Percentiles rank a stretch among this genome's conserved stretches.
These are phyloP conservation scores for Actinia tenebrosa DNA, from an alignment of 64 coral and sea anemone genomes.

Conservation along the genomic window DNA sequence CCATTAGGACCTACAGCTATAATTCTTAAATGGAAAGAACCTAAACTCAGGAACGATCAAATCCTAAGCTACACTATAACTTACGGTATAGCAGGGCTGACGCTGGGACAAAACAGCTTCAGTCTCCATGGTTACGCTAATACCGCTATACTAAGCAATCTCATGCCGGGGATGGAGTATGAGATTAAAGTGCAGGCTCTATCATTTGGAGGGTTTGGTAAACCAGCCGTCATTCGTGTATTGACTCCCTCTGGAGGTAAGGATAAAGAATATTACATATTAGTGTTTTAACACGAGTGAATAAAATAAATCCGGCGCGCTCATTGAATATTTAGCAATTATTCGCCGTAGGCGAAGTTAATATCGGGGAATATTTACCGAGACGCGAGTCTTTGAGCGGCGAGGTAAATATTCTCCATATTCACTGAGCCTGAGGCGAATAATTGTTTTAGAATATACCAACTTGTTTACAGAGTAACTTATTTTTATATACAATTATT, in stretches of 20 bases:
- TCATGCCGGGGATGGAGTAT: background rate
- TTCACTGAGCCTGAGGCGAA: too few species aligned
- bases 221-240: background rate
- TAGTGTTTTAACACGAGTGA: too few species aligned
- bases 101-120: background rate
- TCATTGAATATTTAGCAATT: too few species aligned
- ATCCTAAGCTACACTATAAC: slow-evolving; percentile 6
- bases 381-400: too few species aligned
- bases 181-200: slow-evolving; percentile 10
- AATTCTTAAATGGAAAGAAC: background rate
- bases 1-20: background rate
- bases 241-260: background rate
- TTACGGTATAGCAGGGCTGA: background rate
- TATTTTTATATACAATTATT: too few species aligned
- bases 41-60: background rate
- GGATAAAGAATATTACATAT: background rate
- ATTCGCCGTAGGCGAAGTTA: too few species aligned
- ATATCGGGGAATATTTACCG: too few species aligned
- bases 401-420: too few species aligned
- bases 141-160: background rate
- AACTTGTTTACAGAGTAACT: too few species aligned
- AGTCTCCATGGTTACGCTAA: slow-evolving; percentile 4
- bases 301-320: too few species aligned
- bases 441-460: too few species aligned
- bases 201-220: slow-evolving; percentile 8